Percentiles rank a stretch among this genome's conserved stretches.
Conservation (phyloP, 1,140 invertebrate genomes). For the Drosophila triauraria region DNA sequence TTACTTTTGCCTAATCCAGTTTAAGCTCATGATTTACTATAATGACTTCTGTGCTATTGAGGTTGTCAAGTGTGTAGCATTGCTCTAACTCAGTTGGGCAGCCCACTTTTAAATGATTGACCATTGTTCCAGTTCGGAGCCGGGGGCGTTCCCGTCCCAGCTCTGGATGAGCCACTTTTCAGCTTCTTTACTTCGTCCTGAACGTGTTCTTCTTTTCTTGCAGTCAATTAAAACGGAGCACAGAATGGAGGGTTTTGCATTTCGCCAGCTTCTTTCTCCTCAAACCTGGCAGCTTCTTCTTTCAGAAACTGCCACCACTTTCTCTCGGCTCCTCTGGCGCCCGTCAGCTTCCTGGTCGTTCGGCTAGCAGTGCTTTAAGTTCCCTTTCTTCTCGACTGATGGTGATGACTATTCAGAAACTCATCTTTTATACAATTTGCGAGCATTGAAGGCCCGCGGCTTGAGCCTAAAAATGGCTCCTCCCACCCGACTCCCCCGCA, state of each 20-base stretch:
- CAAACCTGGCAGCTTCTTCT: constrained; percentile 25
- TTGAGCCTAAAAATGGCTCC: constrained; percentile 76
- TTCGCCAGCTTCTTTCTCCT: constrained; percentile 37
- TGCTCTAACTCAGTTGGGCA: constrained; percentile 5
- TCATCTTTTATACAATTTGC: constrained; percentile 74
- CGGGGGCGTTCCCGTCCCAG: constrained; percentile 1
- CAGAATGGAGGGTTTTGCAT: constrained; percentile 65
- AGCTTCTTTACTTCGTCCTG: constrained; percentile 49
- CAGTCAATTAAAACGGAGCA: constrained; percentile 74
- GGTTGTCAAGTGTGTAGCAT: neutral
- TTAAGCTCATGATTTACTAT: constrained; percentile 11
- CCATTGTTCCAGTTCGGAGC: constrained; percentile 8
- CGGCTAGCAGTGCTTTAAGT: constrained; percentile 21
- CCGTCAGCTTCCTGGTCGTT: neutral
- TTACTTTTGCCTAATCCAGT: neutral
- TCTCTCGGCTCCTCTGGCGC: neutral
- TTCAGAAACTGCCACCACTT: constrained; percentile 1
- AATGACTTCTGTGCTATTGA: constrained; percentile 12
- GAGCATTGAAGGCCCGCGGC: constrained; percentile 74
- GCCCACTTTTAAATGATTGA: constrained; percentile 19
- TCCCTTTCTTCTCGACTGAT: constrained; percentile 22
- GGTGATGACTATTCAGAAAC: constrained; percentile 53
- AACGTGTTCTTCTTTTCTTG: constrained; percentile 29
- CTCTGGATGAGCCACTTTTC: constrained; percentile 53
- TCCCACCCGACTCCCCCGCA: constrained; percentile 4